Percentiles rank a stretch among this genome's conserved stretches.
Evolutionary conservation across 2,888 invertebrate genomes (phyloP).

Genomic region (Sarcophaga subvicina): DNA sequence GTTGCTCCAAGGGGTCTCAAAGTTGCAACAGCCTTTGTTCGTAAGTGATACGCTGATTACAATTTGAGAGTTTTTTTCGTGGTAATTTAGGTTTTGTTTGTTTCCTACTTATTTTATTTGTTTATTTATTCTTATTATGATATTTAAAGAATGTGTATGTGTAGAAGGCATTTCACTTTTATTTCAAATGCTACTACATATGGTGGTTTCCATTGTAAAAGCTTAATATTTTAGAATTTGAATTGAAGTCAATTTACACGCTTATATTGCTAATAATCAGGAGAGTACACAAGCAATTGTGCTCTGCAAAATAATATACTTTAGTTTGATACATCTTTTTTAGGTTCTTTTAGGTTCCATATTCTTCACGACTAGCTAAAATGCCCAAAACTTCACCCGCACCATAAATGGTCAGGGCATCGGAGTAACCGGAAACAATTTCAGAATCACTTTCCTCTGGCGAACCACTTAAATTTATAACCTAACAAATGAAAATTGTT

Average conservation of each 20-base stretch:
- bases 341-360: no score
- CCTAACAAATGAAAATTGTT: conserved; percentile 78
- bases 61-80: conserved; percentile 27
- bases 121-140: conserved; percentile 50
- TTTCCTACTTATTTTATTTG: conserved; percentile 10
- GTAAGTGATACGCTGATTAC: conserved; percentile 54
- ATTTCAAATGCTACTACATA: conserved; percentile 25
- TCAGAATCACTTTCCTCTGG: conserved; percentile 84
- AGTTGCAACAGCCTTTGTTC: conserved; percentile 28
- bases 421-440: conserved; percentile 84
- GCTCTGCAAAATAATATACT: no score
- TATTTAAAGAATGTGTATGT: conserved; percentile 1
- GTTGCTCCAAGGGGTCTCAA: conserved; percentile 42
- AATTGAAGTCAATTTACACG: neutral
- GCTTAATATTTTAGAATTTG: neutral
- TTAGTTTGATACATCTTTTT: no score
- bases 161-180: conserved; percentile 62
- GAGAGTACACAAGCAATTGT: no score
- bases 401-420: conserved; percentile 84
- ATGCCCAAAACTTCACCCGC: conserved; percentile 84
- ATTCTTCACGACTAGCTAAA: conserved; percentile 82
- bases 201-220: conserved; percentile 21
- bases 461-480: conserved; percentile 83
- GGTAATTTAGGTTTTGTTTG: neutral
- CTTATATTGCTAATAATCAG: neutral